A percentile compares a stretch with the other conserved stretches of the same genome.
phyloP scores from a whole-genome alignment of 2,113 vertebrate genomes.

The Gambusia affinis region DNA sequence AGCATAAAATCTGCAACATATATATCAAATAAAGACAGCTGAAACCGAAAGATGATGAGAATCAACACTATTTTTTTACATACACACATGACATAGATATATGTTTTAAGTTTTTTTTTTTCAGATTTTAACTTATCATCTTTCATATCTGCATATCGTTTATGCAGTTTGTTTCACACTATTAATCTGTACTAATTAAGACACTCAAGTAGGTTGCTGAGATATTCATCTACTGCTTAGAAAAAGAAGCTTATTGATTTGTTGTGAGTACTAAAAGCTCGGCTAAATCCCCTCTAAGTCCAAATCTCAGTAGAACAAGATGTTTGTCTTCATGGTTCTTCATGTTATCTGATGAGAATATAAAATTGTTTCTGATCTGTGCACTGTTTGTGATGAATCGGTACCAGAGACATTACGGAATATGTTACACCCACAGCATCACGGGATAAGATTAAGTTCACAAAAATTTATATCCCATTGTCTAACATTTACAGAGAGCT shows the following conservation, averaged over 20 bases:
- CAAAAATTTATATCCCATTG: background rate
- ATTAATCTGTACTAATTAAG: slow-evolving; percentile 31
- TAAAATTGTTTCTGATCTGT: slow-evolving; percentile 21
- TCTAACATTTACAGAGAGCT: slow-evolving; percentile 1
- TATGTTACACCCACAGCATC: slow-evolving; percentile 13
- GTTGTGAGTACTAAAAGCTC: slow-evolving; percentile 51
- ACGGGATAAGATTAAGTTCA: background rate
- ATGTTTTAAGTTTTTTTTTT: background rate
- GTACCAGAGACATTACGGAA: slow-evolving; percentile 9
- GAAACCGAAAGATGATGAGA: background rate
- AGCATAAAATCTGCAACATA: background rate
- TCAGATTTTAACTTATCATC: background rate
- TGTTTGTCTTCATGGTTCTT: slow-evolving; percentile 57
- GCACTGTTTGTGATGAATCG: slow-evolving; percentile 2
- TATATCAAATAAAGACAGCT: background rate
- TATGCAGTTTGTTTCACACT: slow-evolving; percentile 8
- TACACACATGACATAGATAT: background rate
- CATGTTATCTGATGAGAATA: slow-evolving; percentile 47
- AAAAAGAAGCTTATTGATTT: slow-evolving; percentile 63
- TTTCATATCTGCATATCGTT: background rate
- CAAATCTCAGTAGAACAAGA: slow-evolving; percentile 42
- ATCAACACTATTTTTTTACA: background rate
- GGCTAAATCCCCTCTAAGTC: slow-evolving; percentile 45
- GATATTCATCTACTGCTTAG: slow-evolving; percentile 54
- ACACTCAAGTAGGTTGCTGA: slow-evolving; percentile 19